A percentile compares a stretch with the other conserved stretches of the same genome.
phyloP scores from a whole-genome alignment of 2,113 vertebrate genomes.

The Microcebus ravelobensis region DNA sequence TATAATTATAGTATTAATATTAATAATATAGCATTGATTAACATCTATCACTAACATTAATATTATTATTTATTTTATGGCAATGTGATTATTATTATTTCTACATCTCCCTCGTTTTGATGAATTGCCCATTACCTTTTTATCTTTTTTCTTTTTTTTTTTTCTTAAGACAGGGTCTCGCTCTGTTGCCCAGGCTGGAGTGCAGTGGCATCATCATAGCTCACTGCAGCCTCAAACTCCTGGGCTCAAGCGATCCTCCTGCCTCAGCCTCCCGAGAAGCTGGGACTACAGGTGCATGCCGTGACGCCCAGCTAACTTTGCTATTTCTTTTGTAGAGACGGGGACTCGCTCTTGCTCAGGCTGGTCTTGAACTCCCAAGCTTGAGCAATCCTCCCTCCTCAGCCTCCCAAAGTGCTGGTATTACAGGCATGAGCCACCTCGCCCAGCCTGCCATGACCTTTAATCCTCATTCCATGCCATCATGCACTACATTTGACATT shows the following conservation, averaged over 20 bases:
- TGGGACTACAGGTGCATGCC: no score
- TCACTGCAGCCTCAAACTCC: neutral
- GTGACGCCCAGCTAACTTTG: no score
- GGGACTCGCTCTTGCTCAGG: neutral
- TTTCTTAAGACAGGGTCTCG: neutral
- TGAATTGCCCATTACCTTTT: neutral
- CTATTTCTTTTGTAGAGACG: neutral
- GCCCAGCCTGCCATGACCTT: neutral
- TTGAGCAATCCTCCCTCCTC: neutral
- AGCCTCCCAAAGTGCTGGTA: neutral
- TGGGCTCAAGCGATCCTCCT: neutral
- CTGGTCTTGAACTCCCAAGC: neutral
- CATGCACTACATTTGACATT: neutral
- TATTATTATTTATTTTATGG: neutral
- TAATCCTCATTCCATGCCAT: neutral
- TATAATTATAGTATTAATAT: neutral
- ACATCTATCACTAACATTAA: neutral
- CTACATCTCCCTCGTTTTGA: neutral
- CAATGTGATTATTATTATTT: neutral
- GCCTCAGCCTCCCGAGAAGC: no score
- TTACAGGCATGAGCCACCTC: neutral
- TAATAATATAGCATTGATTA: neutral
- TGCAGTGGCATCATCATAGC: neutral
- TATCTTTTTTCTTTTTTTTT: neutral
- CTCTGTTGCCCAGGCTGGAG: neutral